Conservation (phyloP, 30 jellyfish, hydroid and myxozoan species). For the Rhopilema esculentum region DNA sequence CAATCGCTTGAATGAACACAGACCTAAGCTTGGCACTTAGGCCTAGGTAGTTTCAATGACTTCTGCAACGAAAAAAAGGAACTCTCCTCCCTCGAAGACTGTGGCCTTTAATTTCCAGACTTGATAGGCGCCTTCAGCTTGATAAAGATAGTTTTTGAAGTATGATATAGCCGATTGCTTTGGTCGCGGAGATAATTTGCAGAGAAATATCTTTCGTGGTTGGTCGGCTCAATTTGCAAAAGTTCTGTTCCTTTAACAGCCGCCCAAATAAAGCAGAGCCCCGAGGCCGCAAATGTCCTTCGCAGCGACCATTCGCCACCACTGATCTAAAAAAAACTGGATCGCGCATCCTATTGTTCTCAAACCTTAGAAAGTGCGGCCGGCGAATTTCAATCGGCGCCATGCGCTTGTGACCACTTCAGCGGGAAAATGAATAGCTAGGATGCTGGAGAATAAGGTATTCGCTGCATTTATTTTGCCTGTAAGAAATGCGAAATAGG, state of each 20-base stretch:
- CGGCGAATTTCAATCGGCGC: too few species aligned
- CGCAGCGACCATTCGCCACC: background rate
- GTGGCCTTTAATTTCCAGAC: background rate
- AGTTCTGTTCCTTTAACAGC: constrained; percentile 15
- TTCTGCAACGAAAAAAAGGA: background rate
- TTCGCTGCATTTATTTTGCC: too few species aligned
- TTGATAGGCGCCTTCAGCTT: background rate
- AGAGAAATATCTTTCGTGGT: constrained; percentile 32
- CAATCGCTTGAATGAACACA: constrained; percentile 53
- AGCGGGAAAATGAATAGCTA: too few species aligned
- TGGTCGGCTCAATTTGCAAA: constrained; percentile 51
- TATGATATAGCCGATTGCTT: constrained; percentile 1
- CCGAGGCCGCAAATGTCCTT: constrained; percentile 54
- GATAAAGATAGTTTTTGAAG: background rate
- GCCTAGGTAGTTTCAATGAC: constrained; percentile 13
- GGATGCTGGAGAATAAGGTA: too few species aligned
- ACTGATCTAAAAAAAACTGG: too few species aligned
- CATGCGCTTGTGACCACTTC: too few species aligned
- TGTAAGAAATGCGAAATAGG: too few species aligned
- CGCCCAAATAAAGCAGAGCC: constrained; percentile 26
- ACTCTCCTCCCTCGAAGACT: background rate
- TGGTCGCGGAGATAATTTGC: constrained; percentile 3
- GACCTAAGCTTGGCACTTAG: constrained; percentile 4
- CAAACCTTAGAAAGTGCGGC: too few species aligned
- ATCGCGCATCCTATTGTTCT: too few species aligned